These are phyloP conservation scores for Rhagium mordax DNA, from an alignment of 2,888 invertebrate genomes.

Conservation along the genomic window DNA sequence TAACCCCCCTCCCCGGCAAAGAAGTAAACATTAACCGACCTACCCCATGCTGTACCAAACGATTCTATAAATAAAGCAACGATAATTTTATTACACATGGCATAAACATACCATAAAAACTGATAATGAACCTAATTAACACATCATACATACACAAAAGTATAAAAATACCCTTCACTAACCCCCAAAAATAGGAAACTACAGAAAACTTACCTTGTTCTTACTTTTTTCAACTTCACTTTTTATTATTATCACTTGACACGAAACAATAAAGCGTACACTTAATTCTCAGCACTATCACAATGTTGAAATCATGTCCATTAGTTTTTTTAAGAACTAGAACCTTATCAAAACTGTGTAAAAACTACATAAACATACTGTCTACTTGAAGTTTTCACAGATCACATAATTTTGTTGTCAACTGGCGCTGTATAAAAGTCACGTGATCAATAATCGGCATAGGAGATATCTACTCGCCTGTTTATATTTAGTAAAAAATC, in stretches of 20 bases:
- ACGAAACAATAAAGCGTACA: constrained; percentile 22
- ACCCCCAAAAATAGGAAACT: constrained; percentile 32
- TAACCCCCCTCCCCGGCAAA: constrained; percentile 31
- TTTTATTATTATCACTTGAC: constrained; percentile 28
- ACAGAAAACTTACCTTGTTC: constrained; percentile 29
- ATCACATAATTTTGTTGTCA: constrained; percentile 33
- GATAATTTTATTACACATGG: neutral
- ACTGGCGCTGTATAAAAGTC: constrained; percentile 31
- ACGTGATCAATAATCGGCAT: constrained; percentile 1
- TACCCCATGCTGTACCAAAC: constrained; percentile 34
- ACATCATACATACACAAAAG: neutral
- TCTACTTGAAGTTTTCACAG: constrained; percentile 22
- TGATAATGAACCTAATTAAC: neutral
- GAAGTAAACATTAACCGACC: constrained; percentile 39
- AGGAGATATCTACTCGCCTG: neutral
- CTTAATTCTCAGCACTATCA: constrained; percentile 17
- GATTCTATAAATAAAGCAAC: constrained; percentile 21
- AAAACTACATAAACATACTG: constrained; percentile 36
- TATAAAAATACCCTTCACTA: constrained; percentile 4
- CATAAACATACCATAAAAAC: neutral
- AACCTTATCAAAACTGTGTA: constrained; percentile 29
- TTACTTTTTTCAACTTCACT: neutral
- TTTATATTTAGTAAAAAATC: neutral
- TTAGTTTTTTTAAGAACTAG: constrained; percentile 22
- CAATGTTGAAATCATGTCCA: constrained; percentile 13